These are phyloP conservation scores for Mormyrops boulengeri DNA, from an alignment of 2,797 vertebrate species.

Conservation along the genomic window DNA sequence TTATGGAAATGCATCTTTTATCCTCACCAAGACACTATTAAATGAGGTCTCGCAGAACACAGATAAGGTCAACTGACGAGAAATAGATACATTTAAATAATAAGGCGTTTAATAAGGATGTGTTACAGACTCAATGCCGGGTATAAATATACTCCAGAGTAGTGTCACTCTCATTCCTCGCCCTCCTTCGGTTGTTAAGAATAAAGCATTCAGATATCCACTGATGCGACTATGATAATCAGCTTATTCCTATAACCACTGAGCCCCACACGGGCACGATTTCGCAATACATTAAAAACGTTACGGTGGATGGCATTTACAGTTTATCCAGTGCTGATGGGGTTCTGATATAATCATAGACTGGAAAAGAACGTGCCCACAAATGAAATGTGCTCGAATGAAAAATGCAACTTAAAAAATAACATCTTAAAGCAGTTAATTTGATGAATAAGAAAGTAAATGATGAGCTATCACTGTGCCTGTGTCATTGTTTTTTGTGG, in stretches of 20 bases:
- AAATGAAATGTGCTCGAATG: background rate
- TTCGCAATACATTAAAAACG: background rate
- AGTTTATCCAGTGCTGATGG: background rate
- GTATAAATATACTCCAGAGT: background rate
- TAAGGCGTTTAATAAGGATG: background rate
- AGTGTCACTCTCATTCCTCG: background rate
- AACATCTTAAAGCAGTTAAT: background rate
- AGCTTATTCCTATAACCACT: background rate
- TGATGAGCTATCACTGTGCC: background rate
- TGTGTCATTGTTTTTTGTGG: background rate
- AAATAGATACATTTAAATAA: constrained; percentile 5
- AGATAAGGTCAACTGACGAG: background rate
- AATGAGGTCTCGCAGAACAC: background rate
- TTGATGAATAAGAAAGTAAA: background rate
- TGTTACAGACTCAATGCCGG: background rate
- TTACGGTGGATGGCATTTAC: background rate
- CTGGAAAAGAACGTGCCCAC: background rate
- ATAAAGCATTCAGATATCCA: background rate
- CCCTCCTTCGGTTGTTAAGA: background rate
- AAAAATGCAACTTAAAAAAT: background rate
- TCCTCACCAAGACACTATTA: background rate
- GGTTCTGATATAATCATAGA: background rate
- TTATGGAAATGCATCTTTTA: background rate
- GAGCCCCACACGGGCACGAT: background rate
- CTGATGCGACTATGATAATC: background rate